A percentile compares a stretch with the other conserved stretches of the same genome.
Conservation (phyloP, 1,140 invertebrate species). For the Euborellia annulipes region DNA sequence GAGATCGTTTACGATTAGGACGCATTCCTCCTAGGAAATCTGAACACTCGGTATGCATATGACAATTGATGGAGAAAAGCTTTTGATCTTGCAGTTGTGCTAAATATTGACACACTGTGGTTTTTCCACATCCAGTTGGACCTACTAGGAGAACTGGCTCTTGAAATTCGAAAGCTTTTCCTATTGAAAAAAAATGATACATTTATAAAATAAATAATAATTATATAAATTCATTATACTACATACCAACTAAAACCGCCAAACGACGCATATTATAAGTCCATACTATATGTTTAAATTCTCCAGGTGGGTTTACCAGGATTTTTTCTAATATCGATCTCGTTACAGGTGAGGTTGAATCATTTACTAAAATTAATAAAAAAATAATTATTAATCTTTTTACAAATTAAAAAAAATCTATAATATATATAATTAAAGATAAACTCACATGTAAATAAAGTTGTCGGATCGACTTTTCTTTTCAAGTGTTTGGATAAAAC, state of each 20-base stretch:
- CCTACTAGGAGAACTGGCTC: constrained; percentile 94
- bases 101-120: constrained; percentile 84
- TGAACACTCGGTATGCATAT: constrained; percentile 95
- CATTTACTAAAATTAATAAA: constrained; percentile 30
- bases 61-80: constrained; percentile 83
- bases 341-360: constrained; percentile 61
- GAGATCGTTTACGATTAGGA: constrained; percentile 57
- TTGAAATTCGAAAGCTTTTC: constrained; percentile 73
- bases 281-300: constrained; percentile 80
- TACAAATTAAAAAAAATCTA: too few species aligned
- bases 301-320: constrained; percentile 31
- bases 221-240: not conserved
- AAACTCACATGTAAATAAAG: constrained; percentile 50
- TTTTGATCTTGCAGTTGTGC: constrained; percentile 46
- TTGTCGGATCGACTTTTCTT: constrained; percentile 50
- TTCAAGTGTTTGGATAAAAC: constrained; percentile 78
- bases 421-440: constrained; percentile 1
- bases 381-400: constrained; percentile 7
- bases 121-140: constrained; percentile 98
- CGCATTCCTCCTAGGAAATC: constrained; percentile 94
- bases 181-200: constrained; percentile 13
- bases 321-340: constrained; percentile 52
- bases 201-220: not conserved
- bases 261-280: constrained; percentile 80
- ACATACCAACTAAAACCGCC: constrained; percentile 65